These are phyloP conservation scores for Lycocerus yunnanus DNA, from an alignment of 2,888 invertebrate genomes.

Conservation along the genomic window DNA sequence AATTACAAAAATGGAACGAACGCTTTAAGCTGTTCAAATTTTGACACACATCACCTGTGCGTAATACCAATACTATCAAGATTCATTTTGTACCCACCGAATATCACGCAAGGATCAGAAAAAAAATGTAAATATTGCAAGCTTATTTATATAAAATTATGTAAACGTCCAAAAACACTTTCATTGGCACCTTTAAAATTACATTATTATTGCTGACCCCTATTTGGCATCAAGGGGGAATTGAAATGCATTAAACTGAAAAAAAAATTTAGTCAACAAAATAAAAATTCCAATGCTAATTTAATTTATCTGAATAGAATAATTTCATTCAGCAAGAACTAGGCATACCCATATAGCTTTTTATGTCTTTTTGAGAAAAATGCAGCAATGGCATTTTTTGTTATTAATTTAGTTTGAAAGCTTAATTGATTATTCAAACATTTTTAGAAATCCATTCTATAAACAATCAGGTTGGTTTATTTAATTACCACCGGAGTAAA, in stretches of 20 bases:
- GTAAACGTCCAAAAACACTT: too few relatives aligned
- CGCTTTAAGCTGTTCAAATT: neutral
- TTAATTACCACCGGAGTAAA: slow-evolving; percentile 25
- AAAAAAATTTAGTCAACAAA: neutral
- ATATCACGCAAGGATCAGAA: too few relatives aligned
- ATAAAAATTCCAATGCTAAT: neutral
- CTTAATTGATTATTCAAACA: slow-evolving; percentile 2
- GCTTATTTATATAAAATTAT: too few relatives aligned
- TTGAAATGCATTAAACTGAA: neutral
- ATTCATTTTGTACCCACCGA: too few relatives aligned
- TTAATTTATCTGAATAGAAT: neutral
- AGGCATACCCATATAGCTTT: neutral
- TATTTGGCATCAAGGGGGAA: neutral
- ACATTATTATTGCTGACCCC: neutral
- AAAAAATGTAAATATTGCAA: too few relatives aligned
- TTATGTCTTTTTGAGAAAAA: neutral
- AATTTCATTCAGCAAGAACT: neutral
- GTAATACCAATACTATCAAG: too few relatives aligned
- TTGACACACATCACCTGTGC: neutral
- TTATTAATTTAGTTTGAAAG: neutral
- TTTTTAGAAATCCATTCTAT: slow-evolving; percentile 4
- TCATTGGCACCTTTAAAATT: neutral
- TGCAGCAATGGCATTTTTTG: neutral
- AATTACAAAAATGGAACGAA: neutral
- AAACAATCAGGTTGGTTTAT: slow-evolving; percentile 12